These are phyloP conservation scores for Ammodytes dubius DNA, from an alignment of 2,113 vertebrate genomes.

Conservation along the genomic window DNA sequence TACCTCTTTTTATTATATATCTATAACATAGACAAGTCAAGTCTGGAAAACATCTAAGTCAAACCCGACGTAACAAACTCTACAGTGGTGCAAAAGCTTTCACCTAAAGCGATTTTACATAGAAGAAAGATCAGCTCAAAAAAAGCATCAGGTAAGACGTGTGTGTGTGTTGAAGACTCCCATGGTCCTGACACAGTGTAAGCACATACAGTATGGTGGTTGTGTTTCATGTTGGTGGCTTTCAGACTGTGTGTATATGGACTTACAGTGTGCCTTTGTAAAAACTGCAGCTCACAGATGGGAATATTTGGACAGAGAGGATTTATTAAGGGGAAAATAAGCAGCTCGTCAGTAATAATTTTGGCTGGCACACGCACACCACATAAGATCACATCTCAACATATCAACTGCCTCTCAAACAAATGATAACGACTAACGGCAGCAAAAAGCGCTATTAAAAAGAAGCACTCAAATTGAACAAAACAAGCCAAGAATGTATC, in stretches of 20 bases:
- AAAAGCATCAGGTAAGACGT: constrained; percentile 51
- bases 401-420: constrained; percentile 26
- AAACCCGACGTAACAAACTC: constrained; percentile 55
- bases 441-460: constrained; percentile 55
- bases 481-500: constrained; percentile 42
- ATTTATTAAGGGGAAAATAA: constrained; percentile 12
- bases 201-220: constrained; percentile 40
- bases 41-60: constrained; percentile 63
- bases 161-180: constrained; percentile 33
- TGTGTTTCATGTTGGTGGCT: constrained; percentile 51
- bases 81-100: constrained; percentile 67
- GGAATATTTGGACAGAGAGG: constrained; percentile 23
- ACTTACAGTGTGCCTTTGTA: constrained; percentile 59
- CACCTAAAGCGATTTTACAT: constrained; percentile 31
- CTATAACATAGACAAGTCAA: constrained; percentile 44
- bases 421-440: constrained; percentile 17
- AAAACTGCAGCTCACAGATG: constrained; percentile 46
- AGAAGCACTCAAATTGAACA: constrained; percentile 53
- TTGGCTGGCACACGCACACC: constrained; percentile 13
- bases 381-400: constrained; percentile 46
- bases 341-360: constrained; percentile 8
- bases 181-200: constrained; percentile 78
- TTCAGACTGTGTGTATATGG: constrained; percentile 39
- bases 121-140: constrained; percentile 51
- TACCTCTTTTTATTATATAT: constrained; percentile 43